phyloP scores from a whole-genome alignment of 2,888 invertebrate genomes.

The Leptinotarsa juncta region DNA sequence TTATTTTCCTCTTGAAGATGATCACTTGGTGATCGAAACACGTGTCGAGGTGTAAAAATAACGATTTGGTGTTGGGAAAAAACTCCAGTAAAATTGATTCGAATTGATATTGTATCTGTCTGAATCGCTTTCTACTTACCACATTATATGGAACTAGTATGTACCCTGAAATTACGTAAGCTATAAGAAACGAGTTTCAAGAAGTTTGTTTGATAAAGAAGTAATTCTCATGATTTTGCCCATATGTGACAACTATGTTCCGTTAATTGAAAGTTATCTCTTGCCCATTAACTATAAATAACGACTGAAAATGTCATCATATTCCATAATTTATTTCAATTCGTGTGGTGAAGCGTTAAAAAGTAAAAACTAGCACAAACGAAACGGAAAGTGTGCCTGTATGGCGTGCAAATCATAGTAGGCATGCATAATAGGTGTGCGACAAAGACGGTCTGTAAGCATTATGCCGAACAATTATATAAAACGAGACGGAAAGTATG shows the following conservation, averaged over 20 bases:
- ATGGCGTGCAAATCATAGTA: constrained; percentile 42
- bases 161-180: too few relatives aligned
- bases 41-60: too few relatives aligned
- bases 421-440: constrained; percentile 35
- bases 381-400: constrained; percentile 36
- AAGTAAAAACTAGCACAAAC: constrained; percentile 24
- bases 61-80: too few relatives aligned
- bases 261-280: neutral
- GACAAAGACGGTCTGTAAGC: constrained; percentile 29
- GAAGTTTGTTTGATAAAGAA: neutral
- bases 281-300: neutral
- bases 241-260: neutral
- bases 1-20: too few relatives aligned
- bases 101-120: too few relatives aligned
- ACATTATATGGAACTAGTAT: too few relatives aligned
- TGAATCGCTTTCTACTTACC: too few relatives aligned
- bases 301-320: constrained; percentile 14
- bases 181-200: neutral
- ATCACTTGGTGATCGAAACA: too few relatives aligned
- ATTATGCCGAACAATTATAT: constrained; percentile 30
- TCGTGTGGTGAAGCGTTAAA: constrained; percentile 12
- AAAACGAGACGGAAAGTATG: constrained; percentile 48
- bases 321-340: constrained; percentile 3
- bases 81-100: too few relatives aligned
- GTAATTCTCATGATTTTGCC: neutral